A percentile compares a stretch with the other conserved stretches of the same genome.
These are phyloP conservation scores for Orussus abietinus DNA, from an alignment of 1,140 invertebrate species.

Conservation along the genomic window DNA sequence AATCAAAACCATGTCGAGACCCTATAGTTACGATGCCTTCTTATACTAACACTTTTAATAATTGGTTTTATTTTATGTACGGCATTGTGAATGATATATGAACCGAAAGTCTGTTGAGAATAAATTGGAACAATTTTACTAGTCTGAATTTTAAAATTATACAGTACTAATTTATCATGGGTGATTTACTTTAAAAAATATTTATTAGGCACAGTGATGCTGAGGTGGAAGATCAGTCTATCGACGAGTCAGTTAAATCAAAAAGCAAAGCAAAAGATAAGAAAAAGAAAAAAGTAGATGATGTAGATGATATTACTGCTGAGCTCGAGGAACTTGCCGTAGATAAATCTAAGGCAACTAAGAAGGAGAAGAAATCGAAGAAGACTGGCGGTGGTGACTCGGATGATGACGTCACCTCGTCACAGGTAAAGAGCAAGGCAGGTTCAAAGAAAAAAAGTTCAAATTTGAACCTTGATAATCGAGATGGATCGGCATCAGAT, in stretches of 20 bases:
- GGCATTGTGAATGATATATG: constrained; percentile 22
- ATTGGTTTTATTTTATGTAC: constrained; percentile 1
- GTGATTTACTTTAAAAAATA: no score
- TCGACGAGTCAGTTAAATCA: constrained; percentile 45
- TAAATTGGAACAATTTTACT: constrained; percentile 6
- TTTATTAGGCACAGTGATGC: constrained; percentile 56
- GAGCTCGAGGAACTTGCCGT: constrained; percentile 36
- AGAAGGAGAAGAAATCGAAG: constrained; percentile 37
- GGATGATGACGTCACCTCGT: constrained; percentile 18
- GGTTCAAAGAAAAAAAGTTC: no score
- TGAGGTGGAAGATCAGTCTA: constrained; percentile 51
- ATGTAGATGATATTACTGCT: constrained; percentile 34
- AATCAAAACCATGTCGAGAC: no score
- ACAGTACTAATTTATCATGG: constrained; percentile 14
- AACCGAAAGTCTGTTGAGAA: constrained; percentile 20
- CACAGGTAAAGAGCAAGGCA: constrained; percentile 42
- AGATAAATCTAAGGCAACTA: constrained; percentile 31
- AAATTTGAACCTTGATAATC: no score
- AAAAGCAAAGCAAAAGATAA: constrained; percentile 30
- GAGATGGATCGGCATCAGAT: constrained; percentile 36
- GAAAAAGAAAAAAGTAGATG: constrained; percentile 31
- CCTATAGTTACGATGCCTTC: no score
- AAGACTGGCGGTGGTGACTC: constrained; percentile 20
- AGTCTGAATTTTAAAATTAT: constrained; percentile 10
- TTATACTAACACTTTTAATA: not conserved